phyloP scores from a whole-genome alignment of 2,113 vertebrate genomes.

The Lutjanus erythropterus region DNA sequence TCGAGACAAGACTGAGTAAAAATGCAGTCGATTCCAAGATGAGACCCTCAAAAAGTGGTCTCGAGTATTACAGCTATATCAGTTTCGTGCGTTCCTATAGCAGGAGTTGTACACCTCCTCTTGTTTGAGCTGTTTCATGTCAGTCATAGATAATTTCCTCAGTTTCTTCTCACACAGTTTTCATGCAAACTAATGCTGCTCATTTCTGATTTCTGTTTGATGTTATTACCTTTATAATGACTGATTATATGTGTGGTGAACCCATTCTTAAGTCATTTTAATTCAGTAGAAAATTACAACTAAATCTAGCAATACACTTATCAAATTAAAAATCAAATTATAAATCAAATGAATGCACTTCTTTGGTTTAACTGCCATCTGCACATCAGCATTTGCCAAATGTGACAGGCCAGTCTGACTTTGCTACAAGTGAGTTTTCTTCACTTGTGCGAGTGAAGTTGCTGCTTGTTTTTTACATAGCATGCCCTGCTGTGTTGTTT shows the following conservation, averaged over 20 bases:
- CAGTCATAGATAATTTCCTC: constrained; percentile 4
- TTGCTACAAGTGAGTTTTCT: background rate
- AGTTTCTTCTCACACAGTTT: background rate
- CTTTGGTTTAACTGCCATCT: background rate
- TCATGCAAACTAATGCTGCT: background rate
- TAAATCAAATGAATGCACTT: too few relatives aligned
- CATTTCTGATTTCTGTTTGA: constrained; percentile 23
- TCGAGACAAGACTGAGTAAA: too few relatives aligned
- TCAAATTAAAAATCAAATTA: too few relatives aligned
- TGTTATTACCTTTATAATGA: constrained; percentile 25
- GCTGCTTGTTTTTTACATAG: background rate
- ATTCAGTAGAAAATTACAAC: background rate
- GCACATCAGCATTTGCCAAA: constrained; percentile 1
- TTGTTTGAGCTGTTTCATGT: background rate
- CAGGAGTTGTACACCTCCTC: background rate
- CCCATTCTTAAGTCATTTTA: background rate
- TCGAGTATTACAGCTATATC: too few relatives aligned
- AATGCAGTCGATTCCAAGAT: too few relatives aligned
- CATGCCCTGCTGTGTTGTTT: constrained; percentile 31
- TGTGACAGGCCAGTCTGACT: background rate
- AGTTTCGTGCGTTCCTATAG: background rate
- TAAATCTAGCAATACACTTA: background rate
- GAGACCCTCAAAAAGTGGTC: too few relatives aligned
- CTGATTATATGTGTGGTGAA: constrained; percentile 1
- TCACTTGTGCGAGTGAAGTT: background rate